Evolutionary conservation across 1,140 invertebrate species (phyloP).

Genomic region (Subanguina moxae): DNA sequence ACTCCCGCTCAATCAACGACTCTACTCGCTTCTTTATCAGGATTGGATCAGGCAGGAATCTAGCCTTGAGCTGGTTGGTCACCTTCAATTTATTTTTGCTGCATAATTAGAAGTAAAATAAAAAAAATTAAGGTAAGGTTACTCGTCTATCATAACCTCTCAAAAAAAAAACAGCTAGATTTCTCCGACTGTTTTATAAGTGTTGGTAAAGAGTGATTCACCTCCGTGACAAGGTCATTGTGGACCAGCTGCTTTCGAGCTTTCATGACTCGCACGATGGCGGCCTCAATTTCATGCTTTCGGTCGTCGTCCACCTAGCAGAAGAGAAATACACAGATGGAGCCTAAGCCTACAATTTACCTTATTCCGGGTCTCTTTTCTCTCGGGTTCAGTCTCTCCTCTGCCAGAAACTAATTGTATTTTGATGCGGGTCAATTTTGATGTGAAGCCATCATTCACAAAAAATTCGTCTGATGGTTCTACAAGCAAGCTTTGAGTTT

Average conservation of each 20-base stretch:
- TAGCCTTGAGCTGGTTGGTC: slow-evolving; percentile 87
- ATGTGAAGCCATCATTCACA: slow-evolving; percentile 95
- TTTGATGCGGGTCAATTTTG: slow-evolving; percentile 82
- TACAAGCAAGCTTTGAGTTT: not conserved
- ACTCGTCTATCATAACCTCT: no score
- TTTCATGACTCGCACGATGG: slow-evolving; percentile 99
- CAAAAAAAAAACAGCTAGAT: no score
- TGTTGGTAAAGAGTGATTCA: no score
- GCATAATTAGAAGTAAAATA: no score
- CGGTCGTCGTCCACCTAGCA: slow-evolving; percentile 83
- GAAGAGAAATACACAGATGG: no score
- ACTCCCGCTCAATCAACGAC: slow-evolving; percentile 96
- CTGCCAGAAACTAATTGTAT: slow-evolving; percentile 81
- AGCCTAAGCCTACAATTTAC: slow-evolving; percentile 59
- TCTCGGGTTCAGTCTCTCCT: slow-evolving; percentile 94
- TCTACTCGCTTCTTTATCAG: slow-evolving; percentile 99
- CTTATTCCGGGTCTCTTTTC: slow-evolving; percentile 92
- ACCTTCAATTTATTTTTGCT: slow-evolving; percentile 65
- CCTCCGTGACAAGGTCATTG: slow-evolving; percentile 88
- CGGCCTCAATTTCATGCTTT: slow-evolving; percentile 98
- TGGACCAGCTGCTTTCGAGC: slow-evolving; percentile 81
- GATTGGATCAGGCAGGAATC: slow-evolving; percentile 93
- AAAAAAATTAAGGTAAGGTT: no score
- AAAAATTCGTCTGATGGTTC: slow-evolving; percentile 84
- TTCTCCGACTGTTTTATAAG: no score